Conservation (phyloP, 1,140 invertebrate species). For the Drosophila pseudoobscura region DNA sequence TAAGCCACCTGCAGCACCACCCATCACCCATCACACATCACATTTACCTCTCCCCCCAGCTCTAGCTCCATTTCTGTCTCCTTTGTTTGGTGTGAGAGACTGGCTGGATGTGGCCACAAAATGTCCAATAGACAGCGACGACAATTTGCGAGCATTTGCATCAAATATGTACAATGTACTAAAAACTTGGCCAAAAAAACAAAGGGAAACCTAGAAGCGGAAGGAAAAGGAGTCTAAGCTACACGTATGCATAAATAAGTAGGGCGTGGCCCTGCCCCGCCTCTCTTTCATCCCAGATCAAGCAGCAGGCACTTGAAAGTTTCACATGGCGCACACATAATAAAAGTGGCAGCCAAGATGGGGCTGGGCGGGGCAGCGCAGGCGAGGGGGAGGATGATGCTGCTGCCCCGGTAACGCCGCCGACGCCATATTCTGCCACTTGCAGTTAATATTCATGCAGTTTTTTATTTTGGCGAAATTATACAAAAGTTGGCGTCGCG, state of each 20-base stretch:
- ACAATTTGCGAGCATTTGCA: slow-evolving; percentile 65
- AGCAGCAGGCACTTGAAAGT: slow-evolving; percentile 59
- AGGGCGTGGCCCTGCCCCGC: slow-evolving; percentile 21
- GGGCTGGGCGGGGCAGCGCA: slow-evolving; percentile 5
- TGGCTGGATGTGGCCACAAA: slow-evolving; percentile 36
- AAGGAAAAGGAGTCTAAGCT: slow-evolving; percentile 24
- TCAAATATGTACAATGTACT: slow-evolving; percentile 53
- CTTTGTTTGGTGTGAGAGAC: slow-evolving; percentile 40
- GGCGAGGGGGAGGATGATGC: slow-evolving; percentile 7
- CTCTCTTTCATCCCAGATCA: slow-evolving; percentile 6
- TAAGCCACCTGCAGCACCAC: slow-evolving; percentile 30
- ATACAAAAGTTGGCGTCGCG: slow-evolving; percentile 70
- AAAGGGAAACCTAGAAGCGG: background rate
- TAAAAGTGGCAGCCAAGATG: slow-evolving; percentile 55
- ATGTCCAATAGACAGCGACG: slow-evolving; percentile 59
- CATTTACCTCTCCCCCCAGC: background rate
- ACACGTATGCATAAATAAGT: slow-evolving; percentile 77
- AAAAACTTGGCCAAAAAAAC: slow-evolving; percentile 40
- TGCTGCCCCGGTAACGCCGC: slow-evolving; percentile 1
- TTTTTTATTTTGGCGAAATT: slow-evolving; percentile 73
- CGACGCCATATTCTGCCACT: slow-evolving; percentile 39
- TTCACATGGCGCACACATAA: slow-evolving; percentile 43
- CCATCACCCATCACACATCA: background rate
- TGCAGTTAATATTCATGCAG: slow-evolving; percentile 81
- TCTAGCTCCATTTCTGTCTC: slow-evolving; percentile 5